These are phyloP conservation scores for Halesus radiatus DNA, from an alignment of 1,140 invertebrate species.

Conservation along the genomic window DNA sequence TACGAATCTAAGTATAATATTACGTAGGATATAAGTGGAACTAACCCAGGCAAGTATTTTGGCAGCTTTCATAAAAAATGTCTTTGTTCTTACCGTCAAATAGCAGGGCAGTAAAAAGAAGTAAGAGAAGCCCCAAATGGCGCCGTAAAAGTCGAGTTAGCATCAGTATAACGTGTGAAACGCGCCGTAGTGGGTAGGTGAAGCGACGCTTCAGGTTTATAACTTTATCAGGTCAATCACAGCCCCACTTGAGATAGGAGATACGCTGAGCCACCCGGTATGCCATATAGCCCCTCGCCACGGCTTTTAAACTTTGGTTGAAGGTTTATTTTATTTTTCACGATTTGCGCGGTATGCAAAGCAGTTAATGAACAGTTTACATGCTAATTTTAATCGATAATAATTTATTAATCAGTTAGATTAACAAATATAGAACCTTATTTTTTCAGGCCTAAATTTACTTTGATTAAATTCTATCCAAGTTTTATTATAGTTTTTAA, in stretches of 20 bases:
- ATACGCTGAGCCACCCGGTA: constrained; percentile 29
- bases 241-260: constrained; percentile 22
- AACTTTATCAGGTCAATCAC: constrained; percentile 39
- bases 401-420: too few species aligned
- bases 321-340: neutral
- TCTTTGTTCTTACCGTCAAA: too few species aligned
- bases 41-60: too few species aligned
- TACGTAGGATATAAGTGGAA: too few species aligned
- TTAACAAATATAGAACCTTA: too few species aligned
- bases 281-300: neutral
- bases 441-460: too few species aligned
- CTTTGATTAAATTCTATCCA: too few species aligned
- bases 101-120: constrained; percentile 9
- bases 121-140: neutral
- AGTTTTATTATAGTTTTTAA: too few species aligned
- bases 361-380: too few species aligned
- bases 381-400: too few species aligned
- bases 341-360: neutral
- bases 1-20: too few species aligned
- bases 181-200: constrained; percentile 18
- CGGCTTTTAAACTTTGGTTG: constrained; percentile 9
- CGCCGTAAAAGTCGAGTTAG: constrained; percentile 24
- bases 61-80: too few species aligned
- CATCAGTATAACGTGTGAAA: constrained; percentile 34
- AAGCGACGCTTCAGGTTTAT: constrained; percentile 32